Base-by-base conservation (phyloP, 1,140 invertebrate species). In the Drosophila orena region DNA sequence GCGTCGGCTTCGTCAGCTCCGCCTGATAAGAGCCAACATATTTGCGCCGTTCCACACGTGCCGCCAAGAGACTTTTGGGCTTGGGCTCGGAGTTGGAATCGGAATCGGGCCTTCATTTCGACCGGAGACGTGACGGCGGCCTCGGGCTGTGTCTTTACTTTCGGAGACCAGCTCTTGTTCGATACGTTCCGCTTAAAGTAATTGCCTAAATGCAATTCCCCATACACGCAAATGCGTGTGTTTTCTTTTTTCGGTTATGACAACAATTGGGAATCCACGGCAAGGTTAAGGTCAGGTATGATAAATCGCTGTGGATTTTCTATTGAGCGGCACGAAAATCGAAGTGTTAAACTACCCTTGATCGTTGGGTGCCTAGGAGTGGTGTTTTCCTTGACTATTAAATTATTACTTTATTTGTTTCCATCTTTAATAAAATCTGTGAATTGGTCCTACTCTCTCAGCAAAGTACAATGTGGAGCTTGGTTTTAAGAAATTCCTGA, bases 11-110 rank as follows among this genome's bases (percentile, higher is more conserved):
- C 58, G 72, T 75, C 69, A 75, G 62, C 42, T 77, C 24, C 24
- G 52, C 34, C 72, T 60, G 73, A 77, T 77, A 77, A 77, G 55
- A 54, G 47, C 54, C 53, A 76, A 75, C 60, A 75, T 74, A 66
- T 76, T 76, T 76, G 49, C 72, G 40, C 76, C 55, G 72, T 59
- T 77, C 43, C 61, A 76, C 73, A 77, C 61, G 72, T 77, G 73
- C 73, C 70, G 35, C 43, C 42, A 54, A 52, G 35, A 40, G 55
- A 46, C 59, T 34, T 69, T 68, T 65, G 62, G 20, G 34, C 37
- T 44, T 35, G 49, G 49, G 30, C 49, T 17, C 24, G 10, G n/a
- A 30, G 14, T 11, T 44, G 44, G 44, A 46, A 24, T 46, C 20
- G 47, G 24, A 34, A 30, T 68, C 49, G 61, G 65, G 61, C 65